A percentile compares a stretch with the other conserved stretches of the same genome.
Conservation (phyloP, 1,140 invertebrate genomes). For the Diabrotica virgifera region DNA sequence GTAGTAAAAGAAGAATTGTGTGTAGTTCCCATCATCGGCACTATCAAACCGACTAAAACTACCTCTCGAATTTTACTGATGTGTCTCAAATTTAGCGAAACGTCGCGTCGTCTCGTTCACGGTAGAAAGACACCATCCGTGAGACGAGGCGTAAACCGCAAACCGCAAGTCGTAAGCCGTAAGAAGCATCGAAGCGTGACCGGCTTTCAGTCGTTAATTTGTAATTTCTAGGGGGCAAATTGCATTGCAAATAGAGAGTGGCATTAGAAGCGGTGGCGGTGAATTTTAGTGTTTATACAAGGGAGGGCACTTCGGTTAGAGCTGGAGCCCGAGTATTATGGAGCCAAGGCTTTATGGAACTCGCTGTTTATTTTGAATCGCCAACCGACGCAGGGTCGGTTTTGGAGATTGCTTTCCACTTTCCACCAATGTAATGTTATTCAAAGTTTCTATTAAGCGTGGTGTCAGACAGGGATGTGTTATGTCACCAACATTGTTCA, state of each 20-base stretch:
- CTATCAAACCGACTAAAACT: neutral
- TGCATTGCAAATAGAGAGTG: slow-evolving; percentile 41
- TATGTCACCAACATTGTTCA: too few relatives aligned
- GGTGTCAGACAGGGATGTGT: too few relatives aligned
- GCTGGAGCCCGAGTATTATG: slow-evolving; percentile 14
- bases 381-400: slow-evolving; percentile 31
- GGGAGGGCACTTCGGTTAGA: slow-evolving; percentile 26
- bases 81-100: neutral
- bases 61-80: neutral
- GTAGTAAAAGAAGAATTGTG: too few relatives aligned
- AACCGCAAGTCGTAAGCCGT: slow-evolving; percentile 7
- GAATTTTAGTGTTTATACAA: slow-evolving; percentile 36
- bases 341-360: slow-evolving; percentile 16
- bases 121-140: neutral
- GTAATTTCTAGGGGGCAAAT: slow-evolving; percentile 41
- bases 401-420: neutral
- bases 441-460: too few relatives aligned
- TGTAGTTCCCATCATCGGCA: too few relatives aligned
- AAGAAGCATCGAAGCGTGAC: slow-evolving; percentile 31
- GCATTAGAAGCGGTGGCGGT: slow-evolving; percentile 36
- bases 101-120: neutral
- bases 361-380: slow-evolving; percentile 41
- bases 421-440: too few relatives aligned
- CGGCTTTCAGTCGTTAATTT: slow-evolving; percentile 39
- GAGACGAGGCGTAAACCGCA: neutral